phyloP scores from a whole-genome alignment of 1,140 invertebrate species.

The Batillaria attramentaria region DNA sequence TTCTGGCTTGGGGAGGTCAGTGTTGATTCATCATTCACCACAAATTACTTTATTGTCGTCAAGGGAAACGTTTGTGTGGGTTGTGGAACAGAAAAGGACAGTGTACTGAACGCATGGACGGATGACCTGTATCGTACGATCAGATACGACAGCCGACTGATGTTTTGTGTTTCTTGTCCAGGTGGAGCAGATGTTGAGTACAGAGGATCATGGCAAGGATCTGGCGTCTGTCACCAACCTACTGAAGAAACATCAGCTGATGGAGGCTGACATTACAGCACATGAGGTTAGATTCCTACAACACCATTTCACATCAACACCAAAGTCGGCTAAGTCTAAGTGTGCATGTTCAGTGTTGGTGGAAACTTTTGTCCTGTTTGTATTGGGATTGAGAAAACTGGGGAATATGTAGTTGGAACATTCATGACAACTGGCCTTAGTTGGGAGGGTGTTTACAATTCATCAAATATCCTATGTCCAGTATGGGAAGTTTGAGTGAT shows the following conservation, averaged over 20 bases:
- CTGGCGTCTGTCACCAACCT: constrained; percentile 98
- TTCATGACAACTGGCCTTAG: not conserved
- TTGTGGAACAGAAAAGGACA: no score
- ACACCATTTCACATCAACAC: not conserved
- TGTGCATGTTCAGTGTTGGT: not conserved
- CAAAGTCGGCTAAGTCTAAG: no score
- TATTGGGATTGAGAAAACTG: no score
- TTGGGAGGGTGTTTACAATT: no score
- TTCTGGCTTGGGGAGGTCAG: constrained; percentile 98
- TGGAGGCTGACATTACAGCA: constrained; percentile 94
- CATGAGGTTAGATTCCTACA: constrained; percentile 58
- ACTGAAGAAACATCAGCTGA: constrained; percentile 98
- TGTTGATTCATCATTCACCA: no score
- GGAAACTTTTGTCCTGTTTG: not conserved
- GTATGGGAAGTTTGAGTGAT: not conserved
- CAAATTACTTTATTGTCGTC: no score
- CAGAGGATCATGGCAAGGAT: constrained; percentile 98
- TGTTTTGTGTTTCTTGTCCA: no score
- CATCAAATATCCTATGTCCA: not conserved
- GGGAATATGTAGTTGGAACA: no score
- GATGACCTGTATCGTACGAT: no score
- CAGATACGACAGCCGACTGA: no score
- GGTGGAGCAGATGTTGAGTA: constrained; percentile 92
- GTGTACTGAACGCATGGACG: no score
- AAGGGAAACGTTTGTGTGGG: no score